Evolutionary conservation across 2,888 invertebrate genomes (phyloP).

Genomic region (Dioctria rufipes): DNA sequence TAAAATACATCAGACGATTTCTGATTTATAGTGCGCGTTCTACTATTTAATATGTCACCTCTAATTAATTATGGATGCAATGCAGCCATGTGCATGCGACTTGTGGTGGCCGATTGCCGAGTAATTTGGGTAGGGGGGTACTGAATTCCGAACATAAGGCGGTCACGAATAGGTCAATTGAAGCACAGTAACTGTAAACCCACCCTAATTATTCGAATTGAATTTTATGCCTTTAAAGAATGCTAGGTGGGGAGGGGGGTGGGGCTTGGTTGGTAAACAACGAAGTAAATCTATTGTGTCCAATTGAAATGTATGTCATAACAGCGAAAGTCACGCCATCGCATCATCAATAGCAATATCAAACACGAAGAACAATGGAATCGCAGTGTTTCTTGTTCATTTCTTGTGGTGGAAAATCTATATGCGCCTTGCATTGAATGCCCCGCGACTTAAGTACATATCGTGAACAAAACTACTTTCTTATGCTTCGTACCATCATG

Average conservation of each 20-base stretch:
- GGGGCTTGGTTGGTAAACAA: neutral
- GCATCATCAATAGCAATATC: conserved; percentile 2
- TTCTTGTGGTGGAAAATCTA: too few relatives aligned
- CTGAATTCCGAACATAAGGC: neutral
- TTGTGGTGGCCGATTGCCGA: neutral
- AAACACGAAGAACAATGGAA: too few relatives aligned
- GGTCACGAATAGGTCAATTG: conserved; percentile 43
- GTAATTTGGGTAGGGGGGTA: conserved; percentile 7
- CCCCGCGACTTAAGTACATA: too few relatives aligned
- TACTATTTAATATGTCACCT: conserved; percentile 31
- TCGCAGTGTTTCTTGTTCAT: too few relatives aligned
- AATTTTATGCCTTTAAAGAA: conserved; percentile 14
- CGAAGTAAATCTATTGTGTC: too few relatives aligned
- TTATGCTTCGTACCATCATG: too few relatives aligned
- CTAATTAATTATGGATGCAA: conserved; percentile 47
- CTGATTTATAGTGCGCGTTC: conserved; percentile 8
- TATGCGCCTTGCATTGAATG: too few relatives aligned
- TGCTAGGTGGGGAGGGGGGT: neutral
- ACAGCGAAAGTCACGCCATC: conserved; percentile 30
- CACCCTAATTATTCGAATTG: conserved; percentile 34
- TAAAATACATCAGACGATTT: neutral
- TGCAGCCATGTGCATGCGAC: conserved; percentile 10
- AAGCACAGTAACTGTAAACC: conserved; percentile 27
- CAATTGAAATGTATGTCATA: neutral
- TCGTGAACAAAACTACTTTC: too few relatives aligned